phyloP scores from a whole-genome alignment of 2,888 invertebrate genomes.

The Panzeria rudis region DNA sequence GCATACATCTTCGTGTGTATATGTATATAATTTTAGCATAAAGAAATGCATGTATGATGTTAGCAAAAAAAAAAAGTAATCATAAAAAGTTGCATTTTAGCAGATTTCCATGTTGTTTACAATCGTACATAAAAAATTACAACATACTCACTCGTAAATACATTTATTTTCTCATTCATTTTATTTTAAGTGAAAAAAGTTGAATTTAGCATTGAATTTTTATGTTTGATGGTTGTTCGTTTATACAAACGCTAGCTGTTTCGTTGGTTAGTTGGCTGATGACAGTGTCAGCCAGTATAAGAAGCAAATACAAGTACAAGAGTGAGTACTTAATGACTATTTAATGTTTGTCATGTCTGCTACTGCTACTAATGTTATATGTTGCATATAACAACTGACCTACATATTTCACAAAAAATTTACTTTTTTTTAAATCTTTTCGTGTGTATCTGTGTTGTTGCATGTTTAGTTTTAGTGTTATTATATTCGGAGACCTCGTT shows the following conservation, averaged over 20 bases:
- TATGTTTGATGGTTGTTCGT: slow-evolving; percentile 53
- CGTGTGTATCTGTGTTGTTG: slow-evolving; percentile 30
- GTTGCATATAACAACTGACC: slow-evolving; percentile 67
- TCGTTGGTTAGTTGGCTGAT: slow-evolving; percentile 34
- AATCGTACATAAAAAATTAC: not conserved
- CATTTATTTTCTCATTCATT: slow-evolving; percentile 11
- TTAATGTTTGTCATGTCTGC: slow-evolving; percentile 70
- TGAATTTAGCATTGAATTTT: slow-evolving; percentile 51
- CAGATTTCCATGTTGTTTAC: slow-evolving; percentile 22
- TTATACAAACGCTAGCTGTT: slow-evolving; percentile 3
- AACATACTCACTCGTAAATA: slow-evolving; percentile 41
- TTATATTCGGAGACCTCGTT: slow-evolving; percentile 67
- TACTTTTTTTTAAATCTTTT: slow-evolving; percentile 57
- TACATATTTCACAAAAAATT: slow-evolving; percentile 64
- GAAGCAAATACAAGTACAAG: slow-evolving; percentile 37
- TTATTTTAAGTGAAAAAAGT: slow-evolving; percentile 19
- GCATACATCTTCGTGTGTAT: not conserved
- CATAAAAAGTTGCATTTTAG: slow-evolving; percentile 35
- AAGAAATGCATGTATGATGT: slow-evolving; percentile 7
- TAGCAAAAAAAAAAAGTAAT: not conserved
- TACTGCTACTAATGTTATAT: slow-evolving; percentile 21
- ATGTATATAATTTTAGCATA: slow-evolving; percentile 28
- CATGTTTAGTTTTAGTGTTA: slow-evolving; percentile 49
- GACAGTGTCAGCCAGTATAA: slow-evolving; percentile 32
- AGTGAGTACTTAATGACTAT: slow-evolving; percentile 71